Evolutionary conservation across 1,140 invertebrate species (phyloP).

Genomic region (Carcinoscorpius rotundicauda): DNA sequence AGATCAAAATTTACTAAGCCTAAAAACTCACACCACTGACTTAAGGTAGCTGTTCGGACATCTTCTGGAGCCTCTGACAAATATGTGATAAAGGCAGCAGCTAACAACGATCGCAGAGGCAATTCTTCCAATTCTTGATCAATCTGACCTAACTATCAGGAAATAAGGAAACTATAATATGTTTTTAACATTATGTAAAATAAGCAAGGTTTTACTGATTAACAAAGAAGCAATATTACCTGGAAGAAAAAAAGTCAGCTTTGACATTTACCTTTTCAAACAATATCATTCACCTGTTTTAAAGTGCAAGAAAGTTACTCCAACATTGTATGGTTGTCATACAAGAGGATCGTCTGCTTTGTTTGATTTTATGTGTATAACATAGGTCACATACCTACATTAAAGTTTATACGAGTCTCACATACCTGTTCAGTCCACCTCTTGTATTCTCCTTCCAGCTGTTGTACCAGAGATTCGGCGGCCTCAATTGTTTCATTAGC

Average conservation of each 20-base stretch:
- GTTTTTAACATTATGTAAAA: too few relatives aligned
- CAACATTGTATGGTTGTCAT: too few relatives aligned
- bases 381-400: too few relatives aligned
- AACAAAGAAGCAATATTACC: too few relatives aligned
- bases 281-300: too few relatives aligned
- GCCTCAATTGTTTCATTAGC: conserved; percentile 68
- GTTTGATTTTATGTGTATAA: too few relatives aligned
- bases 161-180: too few relatives aligned
- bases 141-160: conserved; percentile 36
- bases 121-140: conserved; percentile 46
- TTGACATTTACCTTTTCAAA: too few relatives aligned
- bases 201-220: too few relatives aligned
- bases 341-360: too few relatives aligned
- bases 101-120: conserved; percentile 49
- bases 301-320: too few relatives aligned
- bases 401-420: not conserved
- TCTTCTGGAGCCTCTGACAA: conserved; percentile 54
- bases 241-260: too few relatives aligned
- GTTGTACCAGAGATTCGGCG: conserved; percentile 70
- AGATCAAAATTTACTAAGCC: conserved; percentile 48
- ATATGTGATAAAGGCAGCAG: conserved; percentile 64
- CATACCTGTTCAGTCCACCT: conserved; percentile 73
- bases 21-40: conserved; percentile 44
- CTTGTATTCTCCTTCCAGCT: conserved; percentile 75
- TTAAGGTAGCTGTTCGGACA: conserved; percentile 42